These are phyloP conservation scores for Cephonodes hylas DNA, from an alignment of 2,888 invertebrate species.

Conservation along the genomic window DNA sequence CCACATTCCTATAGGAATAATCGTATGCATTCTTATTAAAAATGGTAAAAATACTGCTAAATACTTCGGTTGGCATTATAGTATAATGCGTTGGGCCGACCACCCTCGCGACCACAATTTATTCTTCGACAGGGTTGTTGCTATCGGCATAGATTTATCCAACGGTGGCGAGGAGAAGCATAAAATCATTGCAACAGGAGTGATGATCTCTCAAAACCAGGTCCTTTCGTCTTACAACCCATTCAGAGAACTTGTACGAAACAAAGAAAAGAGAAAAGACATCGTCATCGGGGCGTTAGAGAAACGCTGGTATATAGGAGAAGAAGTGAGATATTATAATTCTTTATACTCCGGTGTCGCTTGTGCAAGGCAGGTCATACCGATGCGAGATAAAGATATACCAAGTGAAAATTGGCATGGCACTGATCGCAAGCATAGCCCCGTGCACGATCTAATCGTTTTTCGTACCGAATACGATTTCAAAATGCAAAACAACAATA, in stretches of 20 bases:
- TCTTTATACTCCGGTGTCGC: neutral
- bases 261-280: neutral
- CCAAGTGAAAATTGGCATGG: neutral
- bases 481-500: neutral
- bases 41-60: neutral
- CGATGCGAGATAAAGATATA: neutral
- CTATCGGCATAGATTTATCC: neutral
- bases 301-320: neutral
- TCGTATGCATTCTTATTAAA: neutral
- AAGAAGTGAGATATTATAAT: neutral
- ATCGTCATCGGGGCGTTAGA: neutral
- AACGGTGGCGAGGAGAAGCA: neutral
- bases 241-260: neutral
- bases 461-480: neutral
- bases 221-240: constrained; percentile 4
- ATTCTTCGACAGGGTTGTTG: neutral
- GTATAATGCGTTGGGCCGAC: neutral
- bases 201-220: neutral
- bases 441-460: constrained; percentile 4
- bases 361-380: constrained; percentile 6
- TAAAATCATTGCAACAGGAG: neutral
- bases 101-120: neutral
- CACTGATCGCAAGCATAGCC: neutral
- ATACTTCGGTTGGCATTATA: neutral
- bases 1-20: neutral